A percentile compares a stretch with the other conserved stretches of the same genome.
Conservation (phyloP, 2,797 vertebrate species). For the Mormyrus hasselquistii region DNA sequence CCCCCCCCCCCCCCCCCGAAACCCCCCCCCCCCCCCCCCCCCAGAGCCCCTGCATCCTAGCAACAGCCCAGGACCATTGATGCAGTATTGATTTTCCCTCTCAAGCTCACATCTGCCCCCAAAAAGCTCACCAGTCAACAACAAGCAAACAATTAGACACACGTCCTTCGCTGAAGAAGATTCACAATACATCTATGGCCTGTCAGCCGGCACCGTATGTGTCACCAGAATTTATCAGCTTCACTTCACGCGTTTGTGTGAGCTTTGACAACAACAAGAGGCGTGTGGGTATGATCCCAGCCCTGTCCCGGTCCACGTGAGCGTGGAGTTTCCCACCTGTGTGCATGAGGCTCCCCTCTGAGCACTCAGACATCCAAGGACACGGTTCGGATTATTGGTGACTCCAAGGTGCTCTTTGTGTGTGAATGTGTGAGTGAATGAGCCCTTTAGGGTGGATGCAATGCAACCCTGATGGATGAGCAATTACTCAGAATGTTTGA, state of each 20-base stretch:
- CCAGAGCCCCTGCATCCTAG: constrained; percentile 24
- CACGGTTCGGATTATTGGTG: not conserved
- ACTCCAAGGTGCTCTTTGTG: not conserved
- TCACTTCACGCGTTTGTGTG: not conserved
- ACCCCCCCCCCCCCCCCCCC: not conserved
- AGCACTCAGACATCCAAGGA: not conserved
- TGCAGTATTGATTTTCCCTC: constrained; percentile 24
- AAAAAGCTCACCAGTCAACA: constrained; percentile 23
- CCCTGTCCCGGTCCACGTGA: not conserved
- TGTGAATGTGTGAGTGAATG: not conserved
- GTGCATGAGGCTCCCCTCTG: not conserved
- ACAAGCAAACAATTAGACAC: constrained; percentile 18
- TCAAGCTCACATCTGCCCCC: constrained; percentile 14
- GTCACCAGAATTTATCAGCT: not conserved
- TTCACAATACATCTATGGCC: not conserved
- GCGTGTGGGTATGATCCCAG: not conserved
- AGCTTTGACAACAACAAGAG: not conserved
- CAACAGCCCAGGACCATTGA: constrained; percentile 25
- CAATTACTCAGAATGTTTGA: not conserved
- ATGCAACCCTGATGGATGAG: not conserved
- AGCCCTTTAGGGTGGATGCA: not conserved
- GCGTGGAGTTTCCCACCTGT: not conserved
- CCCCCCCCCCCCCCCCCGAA: not conserved
- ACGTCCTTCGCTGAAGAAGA: not conserved
- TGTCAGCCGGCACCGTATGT: not conserved